Evolutionary conservation across 2,113 vertebrate genomes (phyloP), one percentile per base, ranked within the genome.

Genomic region (Pyxicephalus adspersus): DNA sequence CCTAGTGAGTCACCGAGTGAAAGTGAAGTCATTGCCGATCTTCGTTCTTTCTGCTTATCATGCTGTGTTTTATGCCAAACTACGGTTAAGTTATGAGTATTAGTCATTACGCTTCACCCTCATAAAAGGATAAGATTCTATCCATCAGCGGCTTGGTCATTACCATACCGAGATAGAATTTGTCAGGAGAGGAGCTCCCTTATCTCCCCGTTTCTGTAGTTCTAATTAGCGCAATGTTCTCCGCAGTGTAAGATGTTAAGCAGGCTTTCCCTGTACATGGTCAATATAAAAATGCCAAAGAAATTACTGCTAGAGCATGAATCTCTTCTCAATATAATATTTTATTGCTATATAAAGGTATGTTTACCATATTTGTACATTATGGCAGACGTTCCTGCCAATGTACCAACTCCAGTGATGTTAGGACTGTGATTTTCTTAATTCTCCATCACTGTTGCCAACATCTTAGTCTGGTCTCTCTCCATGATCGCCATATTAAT

Each of bases 21-120:
- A 85, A 88, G 89, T 94, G 93, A 95, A 91, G 91, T 94, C 92
- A 94, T 92, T 91, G 91, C 90, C 28, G 89, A 91, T 93, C 55
- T 93, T 4, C 2, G 26, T 29, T 90, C 90, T 3, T 89, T 88
- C 86, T 74, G 84, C 90, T 94, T 92, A 92, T 92, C 92, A 88
- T 79, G 86, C 78, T 80, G 55, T 34, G 76, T 83, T 70, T 66
- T 68, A 58, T 83, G 86, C 67, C 73, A 84, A 87, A 86, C 88
- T 91, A 88, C 91, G 89, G 70, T 74, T 66, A 45, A 52, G 91
- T 93, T 91, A 91, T 91, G 87, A 89, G 83, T 86, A 91, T 93
- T 92, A 92, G 89, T 91, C 91, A 92, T 77, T 89, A 90, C 86
- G 89, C 89, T 92, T 93, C 91, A 91, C 91, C 92, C 90, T 92